Conservation (phyloP, 2,888 invertebrate species). For the Metopia argyrocephala region DNA sequence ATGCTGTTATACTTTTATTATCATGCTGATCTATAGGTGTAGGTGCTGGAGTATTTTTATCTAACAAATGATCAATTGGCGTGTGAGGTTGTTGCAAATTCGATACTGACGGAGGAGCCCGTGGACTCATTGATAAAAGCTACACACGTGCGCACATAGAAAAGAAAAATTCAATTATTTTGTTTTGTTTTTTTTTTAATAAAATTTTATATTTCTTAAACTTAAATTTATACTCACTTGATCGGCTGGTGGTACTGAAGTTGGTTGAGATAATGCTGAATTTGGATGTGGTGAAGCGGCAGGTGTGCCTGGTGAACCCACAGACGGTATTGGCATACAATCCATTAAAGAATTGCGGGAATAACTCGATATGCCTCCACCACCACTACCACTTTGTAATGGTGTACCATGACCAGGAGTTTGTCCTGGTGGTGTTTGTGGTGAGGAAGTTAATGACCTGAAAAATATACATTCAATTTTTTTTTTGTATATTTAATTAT, state of each 20-base stretch:
- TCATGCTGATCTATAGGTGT: constrained; percentile 79
- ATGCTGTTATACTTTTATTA: constrained; percentile 78
- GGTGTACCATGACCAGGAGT: constrained; percentile 78
- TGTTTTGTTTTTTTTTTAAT: not conserved
- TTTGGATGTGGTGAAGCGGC: constrained; percentile 82
- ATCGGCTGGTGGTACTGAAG: constrained; percentile 82
- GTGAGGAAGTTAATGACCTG: constrained; percentile 50
- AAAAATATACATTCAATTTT: constrained; percentile 5
- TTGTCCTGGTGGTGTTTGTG: constrained; percentile 65
- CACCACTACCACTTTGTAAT: constrained; percentile 80
- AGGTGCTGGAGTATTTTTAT: constrained; percentile 78
- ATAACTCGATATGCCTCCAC: constrained; percentile 83
- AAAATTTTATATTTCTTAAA: not conserved
- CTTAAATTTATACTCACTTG: constrained; percentile 72
- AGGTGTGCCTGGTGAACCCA: constrained; percentile 84
- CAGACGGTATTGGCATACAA: constrained; percentile 79
- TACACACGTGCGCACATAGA: constrained; percentile 63
- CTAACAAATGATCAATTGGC: constrained; percentile 77
- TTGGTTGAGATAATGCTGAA: constrained; percentile 85
- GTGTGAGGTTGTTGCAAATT: constrained; percentile 78
- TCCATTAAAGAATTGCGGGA: constrained; percentile 80
- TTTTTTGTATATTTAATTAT: not conserved
- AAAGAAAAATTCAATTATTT: constrained; percentile 5
- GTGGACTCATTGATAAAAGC: constrained; percentile 80
- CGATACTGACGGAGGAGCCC: constrained; percentile 80